Evolutionary conservation across 2,888 invertebrate genomes (phyloP).

Genomic region (Trachelus stipa): DNA sequence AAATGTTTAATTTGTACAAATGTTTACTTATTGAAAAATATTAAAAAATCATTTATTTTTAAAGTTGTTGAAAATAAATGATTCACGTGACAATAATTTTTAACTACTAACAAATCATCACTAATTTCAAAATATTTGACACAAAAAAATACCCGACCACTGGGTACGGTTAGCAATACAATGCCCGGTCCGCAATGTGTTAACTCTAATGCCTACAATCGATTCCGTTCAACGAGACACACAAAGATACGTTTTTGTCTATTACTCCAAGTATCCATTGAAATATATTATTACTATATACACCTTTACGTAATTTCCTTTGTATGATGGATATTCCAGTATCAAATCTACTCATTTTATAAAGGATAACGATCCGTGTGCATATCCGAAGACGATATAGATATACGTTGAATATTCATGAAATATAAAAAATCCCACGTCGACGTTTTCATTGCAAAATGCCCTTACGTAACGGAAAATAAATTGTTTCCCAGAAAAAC

Average conservation of each 20-base stretch:
- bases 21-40: no score
- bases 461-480: neutral
- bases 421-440: neutral
- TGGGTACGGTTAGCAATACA: no score
- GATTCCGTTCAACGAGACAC: neutral
- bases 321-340: neutral
- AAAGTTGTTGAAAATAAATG: no score
- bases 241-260: neutral
- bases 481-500: neutral
- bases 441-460: neutral
- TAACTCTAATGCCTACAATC: neutral
- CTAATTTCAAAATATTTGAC: no score
- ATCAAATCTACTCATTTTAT: neutral
- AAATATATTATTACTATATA: neutral
- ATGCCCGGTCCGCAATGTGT: no score
- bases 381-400: neutral
- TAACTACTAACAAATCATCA: no score
- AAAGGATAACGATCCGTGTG: neutral
- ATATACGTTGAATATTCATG: neutral
- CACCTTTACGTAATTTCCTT: neutral
- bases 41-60: no score
- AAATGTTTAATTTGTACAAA: no score
- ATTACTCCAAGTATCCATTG: neutral
- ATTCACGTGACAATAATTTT: no score
- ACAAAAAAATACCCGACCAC: no score